phyloP scores from a whole-genome alignment of 2,113 vertebrate species.

The Dascyllus trimaculatus region DNA sequence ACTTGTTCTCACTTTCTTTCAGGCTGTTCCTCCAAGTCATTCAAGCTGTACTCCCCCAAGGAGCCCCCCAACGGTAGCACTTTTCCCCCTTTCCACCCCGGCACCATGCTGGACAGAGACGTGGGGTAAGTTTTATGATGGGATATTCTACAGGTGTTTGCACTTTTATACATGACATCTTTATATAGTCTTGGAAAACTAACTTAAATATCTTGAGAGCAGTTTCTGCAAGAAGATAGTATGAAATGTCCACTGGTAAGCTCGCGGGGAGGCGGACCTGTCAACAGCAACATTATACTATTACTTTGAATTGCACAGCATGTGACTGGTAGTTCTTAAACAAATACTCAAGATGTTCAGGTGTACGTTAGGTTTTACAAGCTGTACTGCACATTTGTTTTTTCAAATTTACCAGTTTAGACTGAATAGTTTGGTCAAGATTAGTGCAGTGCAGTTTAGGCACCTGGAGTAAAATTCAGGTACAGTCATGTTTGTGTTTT shows the following conservation, averaged over 20 bases:
- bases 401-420: neutral
- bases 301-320: neutral
- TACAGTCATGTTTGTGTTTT: neutral
- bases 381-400: neutral
- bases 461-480: neutral
- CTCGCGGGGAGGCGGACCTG: no score
- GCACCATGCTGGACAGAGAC: conserved; percentile 99
- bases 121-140: conserved; percentile 88
- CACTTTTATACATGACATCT: no score
- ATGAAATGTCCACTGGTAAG: no score
- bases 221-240: no score
- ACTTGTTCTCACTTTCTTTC: conserved; percentile 21
- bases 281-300: neutral
- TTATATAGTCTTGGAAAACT: no score
- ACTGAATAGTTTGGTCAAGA: neutral
- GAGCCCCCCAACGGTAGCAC: conserved; percentile 99
- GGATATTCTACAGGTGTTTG: no score
- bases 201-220: no score
- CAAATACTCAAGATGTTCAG: neutral
- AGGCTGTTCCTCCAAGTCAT: conserved; percentile 99
- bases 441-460: no score
- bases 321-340: neutral
- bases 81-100: conserved; percentile 98
- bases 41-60: conserved; percentile 99
- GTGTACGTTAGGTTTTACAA: neutral